These are phyloP conservation scores for Cheilosia vernalis DNA, from an alignment of 2,888 invertebrate genomes.

Conservation along the genomic window DNA sequence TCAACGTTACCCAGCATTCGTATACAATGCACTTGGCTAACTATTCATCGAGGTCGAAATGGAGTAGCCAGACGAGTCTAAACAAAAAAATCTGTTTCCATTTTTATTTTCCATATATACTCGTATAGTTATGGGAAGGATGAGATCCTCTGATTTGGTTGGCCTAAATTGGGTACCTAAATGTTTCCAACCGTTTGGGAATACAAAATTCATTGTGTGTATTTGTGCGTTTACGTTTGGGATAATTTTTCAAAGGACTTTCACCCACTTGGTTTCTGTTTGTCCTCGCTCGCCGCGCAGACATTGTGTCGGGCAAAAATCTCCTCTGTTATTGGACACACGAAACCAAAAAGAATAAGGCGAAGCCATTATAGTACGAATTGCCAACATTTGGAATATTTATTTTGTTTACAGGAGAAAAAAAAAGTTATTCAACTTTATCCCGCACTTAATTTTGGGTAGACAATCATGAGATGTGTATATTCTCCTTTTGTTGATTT, in stretches of 20 bases:
- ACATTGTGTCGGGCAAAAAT: conserved; percentile 47
- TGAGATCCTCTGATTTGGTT: conserved; percentile 14
- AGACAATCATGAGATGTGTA: not conserved
- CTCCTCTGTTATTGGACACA: not conserved
- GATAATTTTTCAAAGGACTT: conserved; percentile 30
- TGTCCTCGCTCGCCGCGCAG: conserved; percentile 14
- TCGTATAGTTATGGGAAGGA: not conserved
- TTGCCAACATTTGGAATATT: not conserved
- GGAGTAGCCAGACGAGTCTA: not conserved
- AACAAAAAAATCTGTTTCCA: not conserved
- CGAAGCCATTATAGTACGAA: not conserved
- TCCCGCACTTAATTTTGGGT: conserved; percentile 2
- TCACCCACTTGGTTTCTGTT: not conserved
- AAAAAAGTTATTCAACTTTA: conserved; percentile 3
- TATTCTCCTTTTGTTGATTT: conserved; percentile 17
- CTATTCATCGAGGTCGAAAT: conserved; percentile 41
- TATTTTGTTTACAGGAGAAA: conserved; percentile 41
- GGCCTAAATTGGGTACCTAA: conserved; percentile 24
- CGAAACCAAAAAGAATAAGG: not conserved
- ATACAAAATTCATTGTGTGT: conserved; percentile 21
- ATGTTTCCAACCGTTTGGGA: conserved; percentile 14
- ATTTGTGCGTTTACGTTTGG: conserved; percentile 2
- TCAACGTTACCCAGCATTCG: conserved; percentile 23
- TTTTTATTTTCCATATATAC: not conserved
- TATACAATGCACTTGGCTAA: conserved; percentile 43